Conservation (phyloP, 2,113 vertebrate species). For the Thunnus maccoyii region DNA sequence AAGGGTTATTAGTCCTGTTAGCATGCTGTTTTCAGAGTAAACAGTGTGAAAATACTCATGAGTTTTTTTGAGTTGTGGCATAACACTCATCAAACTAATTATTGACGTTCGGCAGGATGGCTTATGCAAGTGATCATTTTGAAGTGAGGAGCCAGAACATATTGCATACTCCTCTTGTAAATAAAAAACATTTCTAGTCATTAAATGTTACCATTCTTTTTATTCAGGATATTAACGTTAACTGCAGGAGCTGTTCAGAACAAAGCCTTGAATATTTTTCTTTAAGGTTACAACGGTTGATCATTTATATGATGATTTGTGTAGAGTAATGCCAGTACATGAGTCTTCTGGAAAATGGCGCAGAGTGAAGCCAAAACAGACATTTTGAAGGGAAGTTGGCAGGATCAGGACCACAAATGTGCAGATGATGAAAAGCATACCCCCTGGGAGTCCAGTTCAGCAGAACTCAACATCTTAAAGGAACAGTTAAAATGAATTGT, state of each 20-base stretch:
- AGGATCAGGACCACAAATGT: constrained; percentile 50
- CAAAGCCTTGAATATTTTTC: background rate
- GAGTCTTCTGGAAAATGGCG: constrained; percentile 49
- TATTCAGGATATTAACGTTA: background rate
- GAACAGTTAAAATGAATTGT: background rate
- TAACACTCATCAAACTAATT: background rate
- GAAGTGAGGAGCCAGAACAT: background rate
- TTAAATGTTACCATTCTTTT: background rate
- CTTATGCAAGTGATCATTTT: background rate
- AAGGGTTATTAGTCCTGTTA: background rate
- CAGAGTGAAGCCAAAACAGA: constrained; percentile 50
- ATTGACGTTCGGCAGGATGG: background rate
- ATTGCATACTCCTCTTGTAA: background rate
- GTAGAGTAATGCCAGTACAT: constrained; percentile 12
- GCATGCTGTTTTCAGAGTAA: background rate
- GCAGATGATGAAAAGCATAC: constrained; percentile 67
- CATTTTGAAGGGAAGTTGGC: constrained; percentile 73
- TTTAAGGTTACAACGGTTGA: background rate
- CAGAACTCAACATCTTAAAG: constrained; percentile 58
- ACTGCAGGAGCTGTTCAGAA: no score
- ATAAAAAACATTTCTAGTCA: background rate
- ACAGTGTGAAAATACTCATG: background rate
- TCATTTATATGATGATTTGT: constrained; percentile 7
- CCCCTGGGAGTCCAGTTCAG: constrained; percentile 44
- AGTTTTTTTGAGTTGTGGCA: background rate